Evolutionary conservation across 1,140 invertebrate genomes (phyloP).

Genomic region (Centruroides sculpturatus): DNA sequence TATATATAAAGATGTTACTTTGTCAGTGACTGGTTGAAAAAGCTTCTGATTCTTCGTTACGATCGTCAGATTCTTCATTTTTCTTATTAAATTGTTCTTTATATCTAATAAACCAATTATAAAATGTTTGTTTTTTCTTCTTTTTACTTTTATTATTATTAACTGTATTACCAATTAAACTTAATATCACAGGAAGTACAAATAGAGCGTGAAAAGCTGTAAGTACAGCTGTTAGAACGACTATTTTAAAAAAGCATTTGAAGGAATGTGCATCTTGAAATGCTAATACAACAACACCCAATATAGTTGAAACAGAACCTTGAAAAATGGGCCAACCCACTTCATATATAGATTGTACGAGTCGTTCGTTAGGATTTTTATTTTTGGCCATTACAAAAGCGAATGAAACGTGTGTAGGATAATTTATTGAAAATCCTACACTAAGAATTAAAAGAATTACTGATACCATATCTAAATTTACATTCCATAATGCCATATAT

Average conservation of each 20-base stretch:
- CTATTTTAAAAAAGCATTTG: conserved; percentile 93
- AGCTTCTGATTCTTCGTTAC: no score
- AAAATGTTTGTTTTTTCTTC: no score
- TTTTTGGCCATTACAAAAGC: conserved; percentile 60
- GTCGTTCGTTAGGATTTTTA: conserved; percentile 41
- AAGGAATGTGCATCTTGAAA: conserved; percentile 90
- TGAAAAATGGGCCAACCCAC: conserved; percentile 88
- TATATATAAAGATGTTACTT: no score
- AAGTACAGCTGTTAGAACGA: conserved; percentile 85
- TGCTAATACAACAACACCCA: conserved; percentile 71
- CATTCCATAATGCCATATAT: conserved; percentile 88
- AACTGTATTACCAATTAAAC: no score
- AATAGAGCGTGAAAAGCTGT: conserved; percentile 84
- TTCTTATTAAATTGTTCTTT: no score
- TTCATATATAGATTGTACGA: conserved; percentile 70
- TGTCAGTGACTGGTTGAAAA: no score
- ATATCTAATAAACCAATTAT: no score
- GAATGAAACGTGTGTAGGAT: conserved; percentile 91
- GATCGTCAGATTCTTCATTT: no score
- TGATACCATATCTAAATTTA: conserved; percentile 88
- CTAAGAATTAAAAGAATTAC: conserved; percentile 99
- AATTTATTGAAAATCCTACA: conserved; percentile 93
- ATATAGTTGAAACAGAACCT: conserved; percentile 77
- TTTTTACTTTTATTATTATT: no score
- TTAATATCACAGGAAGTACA: conserved; percentile 70